phyloP scores from a whole-genome alignment of 2,113 vertebrate genomes.

The Epinephelus fuscoguttatus region DNA sequence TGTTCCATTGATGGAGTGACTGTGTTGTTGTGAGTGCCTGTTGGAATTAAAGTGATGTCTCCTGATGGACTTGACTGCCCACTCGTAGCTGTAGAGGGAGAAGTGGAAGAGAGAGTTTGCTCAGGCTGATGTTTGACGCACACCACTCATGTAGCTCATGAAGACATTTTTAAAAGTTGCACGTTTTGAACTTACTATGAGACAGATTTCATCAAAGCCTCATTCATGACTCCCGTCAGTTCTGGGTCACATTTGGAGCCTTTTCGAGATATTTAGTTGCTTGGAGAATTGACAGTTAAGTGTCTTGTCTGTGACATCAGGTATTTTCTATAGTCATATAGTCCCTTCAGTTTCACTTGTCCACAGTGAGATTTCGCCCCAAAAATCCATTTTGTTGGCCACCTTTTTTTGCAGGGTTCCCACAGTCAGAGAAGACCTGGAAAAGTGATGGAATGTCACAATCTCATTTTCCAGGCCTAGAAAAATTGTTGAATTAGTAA shows the following conservation, averaged over 20 bases:
- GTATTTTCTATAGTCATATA: neutral
- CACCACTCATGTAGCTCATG: neutral
- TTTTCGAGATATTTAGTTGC: neutral
- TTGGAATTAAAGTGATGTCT: constrained; percentile 26
- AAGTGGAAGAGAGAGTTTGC: neutral
- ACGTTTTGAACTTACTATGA: neutral
- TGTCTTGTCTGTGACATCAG: neutral
- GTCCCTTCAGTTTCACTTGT: neutral
- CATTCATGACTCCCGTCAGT: neutral
- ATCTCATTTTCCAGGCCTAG: no score
- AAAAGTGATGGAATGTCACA: no score
- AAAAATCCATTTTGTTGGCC: no score
- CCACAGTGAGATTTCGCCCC: neutral
- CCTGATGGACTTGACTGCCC: constrained; percentile 3
- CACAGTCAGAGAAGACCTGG: no score
- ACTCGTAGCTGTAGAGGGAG: no score
- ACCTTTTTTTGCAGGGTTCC: no score
- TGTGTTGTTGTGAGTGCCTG: constrained; percentile 50
- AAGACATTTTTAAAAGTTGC: neutral
- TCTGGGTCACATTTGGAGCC: neutral
- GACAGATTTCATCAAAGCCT: neutral
- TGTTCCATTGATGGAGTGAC: constrained; percentile 19
- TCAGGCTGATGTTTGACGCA: neutral
- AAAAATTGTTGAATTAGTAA: no score
- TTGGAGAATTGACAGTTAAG: neutral